Conservation (phyloP, 2,797 vertebrate genomes). For the Euphonia xanthogaster region DNA sequence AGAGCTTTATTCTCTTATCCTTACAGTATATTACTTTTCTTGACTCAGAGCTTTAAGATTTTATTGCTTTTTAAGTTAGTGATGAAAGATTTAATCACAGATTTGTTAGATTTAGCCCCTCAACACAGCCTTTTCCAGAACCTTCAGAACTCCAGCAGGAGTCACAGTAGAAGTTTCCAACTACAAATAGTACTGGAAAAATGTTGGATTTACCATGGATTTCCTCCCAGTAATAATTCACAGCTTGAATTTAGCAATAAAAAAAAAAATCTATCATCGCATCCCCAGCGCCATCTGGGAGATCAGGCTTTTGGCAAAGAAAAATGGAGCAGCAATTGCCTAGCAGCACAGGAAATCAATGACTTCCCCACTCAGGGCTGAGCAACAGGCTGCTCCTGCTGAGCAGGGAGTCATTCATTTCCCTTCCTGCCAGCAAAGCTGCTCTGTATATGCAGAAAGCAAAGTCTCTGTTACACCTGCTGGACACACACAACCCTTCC, state of each 20-base stretch:
- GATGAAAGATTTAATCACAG: slow-evolving; percentile 46
- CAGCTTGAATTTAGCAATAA: slow-evolving; percentile 26
- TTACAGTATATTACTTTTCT: slow-evolving; percentile 33
- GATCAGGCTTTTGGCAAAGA: slow-evolving; percentile 15
- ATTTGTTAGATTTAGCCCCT: slow-evolving; percentile 31
- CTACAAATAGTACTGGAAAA: not conserved
- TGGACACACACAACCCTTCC: not conserved
- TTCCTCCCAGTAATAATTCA: slow-evolving; percentile 55
- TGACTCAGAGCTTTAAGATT: slow-evolving; percentile 20
- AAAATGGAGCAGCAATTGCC: slow-evolving; percentile 24
- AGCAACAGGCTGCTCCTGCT: slow-evolving; percentile 40
- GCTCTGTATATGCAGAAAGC: not conserved
- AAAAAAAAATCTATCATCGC: not conserved
- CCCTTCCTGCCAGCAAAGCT: slow-evolving; percentile 14
- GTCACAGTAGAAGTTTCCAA: not conserved
- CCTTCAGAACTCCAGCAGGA: not conserved
- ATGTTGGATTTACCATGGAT: slow-evolving; percentile 19
- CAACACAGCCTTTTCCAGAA: slow-evolving; percentile 19
- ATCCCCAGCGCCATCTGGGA: not conserved
- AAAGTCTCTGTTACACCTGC: not conserved
- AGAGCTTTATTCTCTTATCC: slow-evolving; percentile 38
- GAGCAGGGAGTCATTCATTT: not conserved
- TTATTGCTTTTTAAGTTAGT: slow-evolving; percentile 33
- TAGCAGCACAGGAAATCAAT: not conserved
- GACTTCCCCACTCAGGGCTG: not conserved